Evolutionary conservation across 2,113 vertebrate genomes (phyloP).

Genomic region (Dipodomys spectabilis): DNA sequence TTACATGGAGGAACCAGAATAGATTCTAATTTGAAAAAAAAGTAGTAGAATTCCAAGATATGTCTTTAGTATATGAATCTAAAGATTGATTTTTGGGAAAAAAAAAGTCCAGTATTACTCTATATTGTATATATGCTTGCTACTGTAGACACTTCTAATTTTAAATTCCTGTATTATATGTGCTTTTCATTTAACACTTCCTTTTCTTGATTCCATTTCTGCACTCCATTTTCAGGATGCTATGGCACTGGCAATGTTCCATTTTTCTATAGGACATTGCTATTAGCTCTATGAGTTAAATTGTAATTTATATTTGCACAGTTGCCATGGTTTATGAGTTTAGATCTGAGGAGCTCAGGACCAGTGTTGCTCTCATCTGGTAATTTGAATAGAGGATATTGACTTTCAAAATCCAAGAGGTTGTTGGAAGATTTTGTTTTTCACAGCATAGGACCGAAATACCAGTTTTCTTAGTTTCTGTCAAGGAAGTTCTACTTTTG

Average conservation of each 20-base stretch:
- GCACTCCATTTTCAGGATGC: background rate
- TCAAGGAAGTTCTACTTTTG: background rate
- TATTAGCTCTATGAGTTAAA: background rate
- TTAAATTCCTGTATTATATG: constrained; percentile 7
- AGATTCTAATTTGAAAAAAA: background rate
- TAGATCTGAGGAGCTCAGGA: background rate
- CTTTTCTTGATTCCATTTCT: background rate
- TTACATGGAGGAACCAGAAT: background rate
- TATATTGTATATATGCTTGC: background rate
- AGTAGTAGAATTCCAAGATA: background rate
- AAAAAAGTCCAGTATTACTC: background rate
- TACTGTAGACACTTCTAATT: background rate
- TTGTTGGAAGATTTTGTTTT: background rate
- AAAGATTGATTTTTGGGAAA: background rate
- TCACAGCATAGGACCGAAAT: background rate
- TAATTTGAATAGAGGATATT: background rate
- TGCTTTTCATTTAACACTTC: constrained; percentile 30
- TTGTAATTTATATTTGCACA: background rate
- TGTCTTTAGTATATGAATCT: background rate
- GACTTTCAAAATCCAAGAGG: background rate
- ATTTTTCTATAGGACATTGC: background rate
- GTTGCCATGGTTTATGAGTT: background rate
- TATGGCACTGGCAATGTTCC: background rate
- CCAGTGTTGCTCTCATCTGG: background rate
- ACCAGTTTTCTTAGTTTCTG: background rate